Base-by-base conservation (phyloP, 2,797 vertebrate genomes). In the Sebastes vulpes region DNA sequence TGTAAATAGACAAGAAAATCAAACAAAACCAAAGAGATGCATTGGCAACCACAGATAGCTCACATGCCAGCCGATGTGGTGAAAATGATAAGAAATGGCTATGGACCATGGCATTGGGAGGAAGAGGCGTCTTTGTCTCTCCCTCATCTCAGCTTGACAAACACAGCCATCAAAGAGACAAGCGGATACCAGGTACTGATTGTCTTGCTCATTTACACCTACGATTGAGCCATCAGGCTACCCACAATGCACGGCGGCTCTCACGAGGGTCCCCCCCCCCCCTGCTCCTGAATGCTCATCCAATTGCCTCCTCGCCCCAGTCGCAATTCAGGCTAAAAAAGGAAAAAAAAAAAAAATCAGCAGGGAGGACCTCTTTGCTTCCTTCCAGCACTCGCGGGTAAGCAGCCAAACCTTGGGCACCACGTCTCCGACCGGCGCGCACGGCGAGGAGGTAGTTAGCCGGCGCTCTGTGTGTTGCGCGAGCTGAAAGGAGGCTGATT, bases 181-280 rank as follows among this genome's bases (percentile, higher is more conserved):
- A 83, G 72, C 12, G 9, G 78, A 70, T 53, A 65, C 58, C 76
- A 67, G 81, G 71, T 79, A 75, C 83, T 57, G 76, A 77, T 77
- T 48, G 72, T 48, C 65, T 63, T 8, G 10, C 73, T 80, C 65
- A 69, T 87, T 87, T 83, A 65, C 78, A 82, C 46, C 79, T 29
- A 65, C 31, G 66, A 92, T 92, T 86, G 89, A 94, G 84, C 79
- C 84, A 77, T 93, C 91, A 86, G 71, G 70, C 46, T 82, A 79
- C 75, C 86, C 85, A 83, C 81, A 86, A 86, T 84, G 81, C 89
- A 72, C 81, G 38, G 65, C 25, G 6, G 38, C 69, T 80, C 84
- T 85, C 83, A 8, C 1, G 42, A 65, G 87, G 25, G 52, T 61
- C 23, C 1, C 20, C 10, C 31, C 10, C 31, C 16, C 32, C 58